Percentiles rank a stretch among this genome's conserved stretches.
These are phyloP conservation scores for Glareola pratincola DNA, from an alignment of 2,113 vertebrate genomes.

Conservation along the genomic window DNA sequence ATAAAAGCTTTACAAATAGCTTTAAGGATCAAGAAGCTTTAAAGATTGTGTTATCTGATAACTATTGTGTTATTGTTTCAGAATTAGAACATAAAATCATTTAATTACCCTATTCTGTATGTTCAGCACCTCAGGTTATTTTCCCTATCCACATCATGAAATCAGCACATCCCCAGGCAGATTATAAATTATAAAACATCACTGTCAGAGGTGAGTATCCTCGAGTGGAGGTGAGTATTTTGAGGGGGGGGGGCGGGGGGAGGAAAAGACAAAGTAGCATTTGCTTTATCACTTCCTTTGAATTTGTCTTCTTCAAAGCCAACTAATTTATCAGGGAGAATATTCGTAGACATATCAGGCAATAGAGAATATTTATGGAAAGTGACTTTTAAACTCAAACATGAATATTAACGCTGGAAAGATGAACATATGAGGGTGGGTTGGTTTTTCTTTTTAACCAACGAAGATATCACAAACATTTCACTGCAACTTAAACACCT, in stretches of 20 bases:
- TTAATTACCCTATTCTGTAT: neutral
- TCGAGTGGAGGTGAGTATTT: neutral
- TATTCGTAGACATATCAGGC: neutral
- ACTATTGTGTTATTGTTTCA: slow-evolving; percentile 3
- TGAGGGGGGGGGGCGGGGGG: no score
- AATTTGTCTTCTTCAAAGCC: neutral
- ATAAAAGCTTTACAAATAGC: slow-evolving; percentile 26
- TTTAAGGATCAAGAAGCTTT: slow-evolving; percentile 45
- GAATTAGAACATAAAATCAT: slow-evolving; percentile 33
- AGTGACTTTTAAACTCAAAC: neutral
- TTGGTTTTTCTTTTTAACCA: neutral
- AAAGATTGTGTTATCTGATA: slow-evolving; percentile 4
- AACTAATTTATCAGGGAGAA: neutral
- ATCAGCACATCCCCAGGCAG: neutral
- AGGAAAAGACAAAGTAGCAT: neutral
- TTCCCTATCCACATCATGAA: neutral
- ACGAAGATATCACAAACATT: neutral
- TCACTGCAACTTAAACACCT: neutral
- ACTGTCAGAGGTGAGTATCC: neutral
- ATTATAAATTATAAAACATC: neutral
- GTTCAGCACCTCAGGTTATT: neutral
- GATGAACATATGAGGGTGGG: neutral
- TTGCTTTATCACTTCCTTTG: neutral
- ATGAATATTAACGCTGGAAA: neutral
- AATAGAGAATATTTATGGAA: neutral